Evolutionary conservation across 2,888 invertebrate species (phyloP).

Genomic region (Fragum whitleyi): DNA sequence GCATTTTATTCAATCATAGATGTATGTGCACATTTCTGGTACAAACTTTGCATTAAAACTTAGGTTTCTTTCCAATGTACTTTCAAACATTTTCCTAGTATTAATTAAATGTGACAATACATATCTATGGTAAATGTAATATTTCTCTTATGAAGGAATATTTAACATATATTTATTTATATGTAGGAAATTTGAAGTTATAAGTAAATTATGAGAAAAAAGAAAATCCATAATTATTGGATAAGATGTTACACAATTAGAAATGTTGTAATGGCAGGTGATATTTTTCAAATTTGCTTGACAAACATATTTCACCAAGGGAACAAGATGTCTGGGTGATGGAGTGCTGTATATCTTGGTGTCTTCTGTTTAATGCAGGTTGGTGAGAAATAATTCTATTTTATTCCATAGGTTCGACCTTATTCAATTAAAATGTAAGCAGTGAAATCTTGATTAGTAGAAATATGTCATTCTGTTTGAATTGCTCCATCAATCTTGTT

Average conservation of each 20-base stretch:
- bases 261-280: constrained; percentile 1
- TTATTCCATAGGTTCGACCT: neutral
- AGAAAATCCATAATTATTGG: constrained; percentile 5
- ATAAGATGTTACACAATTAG: constrained; percentile 18
- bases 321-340: constrained; percentile 18
- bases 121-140: too few species aligned
- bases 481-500: too few species aligned
- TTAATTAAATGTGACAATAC: too few species aligned
- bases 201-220: neutral
- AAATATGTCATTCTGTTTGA: too few species aligned
- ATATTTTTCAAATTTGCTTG: constrained; percentile 10
- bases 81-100: too few species aligned
- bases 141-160: too few species aligned
- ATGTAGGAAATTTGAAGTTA: neutral
- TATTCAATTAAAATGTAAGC: neutral
- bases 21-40: too few species aligned
- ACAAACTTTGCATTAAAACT: too few species aligned
- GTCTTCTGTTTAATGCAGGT: neutral
- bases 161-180: too few species aligned
- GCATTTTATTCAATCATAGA: too few species aligned
- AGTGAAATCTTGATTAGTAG: too few species aligned
- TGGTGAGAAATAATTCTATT: constrained; percentile 5
- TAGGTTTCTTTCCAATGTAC: too few species aligned
- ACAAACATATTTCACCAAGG: constrained; percentile 21
- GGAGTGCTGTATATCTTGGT: constrained; percentile 8